These are phyloP conservation scores for Delia radicum DNA, from an alignment of 1,140 invertebrate species.

Conservation along the genomic window DNA sequence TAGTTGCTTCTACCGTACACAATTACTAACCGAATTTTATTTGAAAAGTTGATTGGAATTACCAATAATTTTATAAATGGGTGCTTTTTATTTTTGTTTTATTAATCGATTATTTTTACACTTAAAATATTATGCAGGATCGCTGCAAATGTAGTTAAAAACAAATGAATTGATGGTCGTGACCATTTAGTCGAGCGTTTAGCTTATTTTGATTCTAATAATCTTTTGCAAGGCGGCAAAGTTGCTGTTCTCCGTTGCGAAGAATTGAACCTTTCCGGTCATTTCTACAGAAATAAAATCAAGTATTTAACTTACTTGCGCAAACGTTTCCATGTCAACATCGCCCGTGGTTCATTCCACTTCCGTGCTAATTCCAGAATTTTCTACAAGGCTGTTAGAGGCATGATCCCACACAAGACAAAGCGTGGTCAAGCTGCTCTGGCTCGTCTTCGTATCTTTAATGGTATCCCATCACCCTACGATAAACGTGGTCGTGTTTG, in stretches of 20 bases:
- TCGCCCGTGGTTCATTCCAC: conserved; percentile 96
- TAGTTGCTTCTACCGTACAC: too few species aligned
- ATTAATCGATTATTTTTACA: too few species aligned
- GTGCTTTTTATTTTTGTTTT: too few species aligned
- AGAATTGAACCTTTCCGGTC: conserved; percentile 97
- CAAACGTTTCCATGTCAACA: conserved; percentile 98
- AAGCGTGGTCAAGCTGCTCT: conserved; percentile 91
- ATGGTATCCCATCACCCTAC: conserved; percentile 95
- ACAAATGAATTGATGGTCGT: conserved; percentile 98
- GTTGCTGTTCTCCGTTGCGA: conserved; percentile 91
- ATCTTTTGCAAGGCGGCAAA: conserved; percentile 84
- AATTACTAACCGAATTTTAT: too few species aligned
- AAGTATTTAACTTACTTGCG: conserved; percentile 96
- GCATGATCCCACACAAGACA: conserved; percentile 99
- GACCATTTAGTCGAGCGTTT: conserved; percentile 96
- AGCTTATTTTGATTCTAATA: conserved; percentile 92
- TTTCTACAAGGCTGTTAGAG: conserved; percentile 94
- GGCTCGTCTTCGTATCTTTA: conserved; percentile 87
- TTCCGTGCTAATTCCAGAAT: conserved; percentile 96
- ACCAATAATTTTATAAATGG: too few species aligned
- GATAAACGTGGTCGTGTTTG: conserved; percentile 92
- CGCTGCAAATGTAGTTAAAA: too few species aligned
- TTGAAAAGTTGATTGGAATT: too few species aligned
- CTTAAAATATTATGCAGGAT: too few species aligned
- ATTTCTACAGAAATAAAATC: conserved; percentile 96